phyloP scores from a whole-genome alignment of 2,113 vertebrate genomes.

The Varanus salvator region DNA sequence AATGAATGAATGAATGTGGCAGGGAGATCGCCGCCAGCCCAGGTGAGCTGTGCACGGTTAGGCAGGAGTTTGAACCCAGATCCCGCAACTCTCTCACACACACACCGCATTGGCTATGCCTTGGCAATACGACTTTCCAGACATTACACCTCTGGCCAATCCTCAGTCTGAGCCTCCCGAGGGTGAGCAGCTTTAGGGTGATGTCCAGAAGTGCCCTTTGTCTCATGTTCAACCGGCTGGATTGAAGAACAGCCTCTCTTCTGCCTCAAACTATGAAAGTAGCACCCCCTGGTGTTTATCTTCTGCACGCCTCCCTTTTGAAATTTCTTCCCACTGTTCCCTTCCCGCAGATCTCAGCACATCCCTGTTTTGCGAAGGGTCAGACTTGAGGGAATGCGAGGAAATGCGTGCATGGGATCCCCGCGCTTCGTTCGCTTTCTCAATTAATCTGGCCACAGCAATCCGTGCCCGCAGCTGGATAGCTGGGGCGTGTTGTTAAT shows the following conservation, averaged over 20 bases:
- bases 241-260: neutral
- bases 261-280: neutral
- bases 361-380: neutral
- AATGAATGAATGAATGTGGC: no score
- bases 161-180: neutral
- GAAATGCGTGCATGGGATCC: neutral
- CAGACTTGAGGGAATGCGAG: neutral
- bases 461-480: no score
- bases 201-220: neutral
- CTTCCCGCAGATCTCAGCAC: neutral
- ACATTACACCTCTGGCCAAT: neutral
- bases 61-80: neutral
- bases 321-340: neutral
- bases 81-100: neutral
- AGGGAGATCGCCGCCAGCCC: neutral
- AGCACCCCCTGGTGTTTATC: constrained; percentile 13
- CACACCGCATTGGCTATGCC: no score
- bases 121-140: neutral
- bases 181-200: no score
- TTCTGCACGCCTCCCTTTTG: neutral
- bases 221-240: neutral
- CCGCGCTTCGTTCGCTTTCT: no score
- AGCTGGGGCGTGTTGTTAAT: no score
- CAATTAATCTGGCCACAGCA: neutral
- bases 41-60: neutral